A percentile compares a stretch with the other conserved stretches of the same genome.
Conservation (phyloP, 23 tunicate species). For the Styela clava region DNA sequence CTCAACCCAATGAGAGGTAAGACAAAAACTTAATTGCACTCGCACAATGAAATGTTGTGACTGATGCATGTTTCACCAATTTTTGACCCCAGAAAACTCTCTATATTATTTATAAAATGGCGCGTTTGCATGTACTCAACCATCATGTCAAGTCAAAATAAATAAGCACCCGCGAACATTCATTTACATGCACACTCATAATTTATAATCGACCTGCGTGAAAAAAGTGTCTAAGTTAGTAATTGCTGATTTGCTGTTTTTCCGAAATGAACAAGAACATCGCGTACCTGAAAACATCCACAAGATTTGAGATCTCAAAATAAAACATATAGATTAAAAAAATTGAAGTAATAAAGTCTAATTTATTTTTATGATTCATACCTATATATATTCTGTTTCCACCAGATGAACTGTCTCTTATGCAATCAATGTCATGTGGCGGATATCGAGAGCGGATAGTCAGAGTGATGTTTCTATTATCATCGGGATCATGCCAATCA, state of each 20-base stretch:
- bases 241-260: slow-evolving; percentile 11
- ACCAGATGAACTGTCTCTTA: slow-evolving; percentile 47
- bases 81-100: no score
- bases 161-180: no score
- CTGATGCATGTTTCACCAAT: no score
- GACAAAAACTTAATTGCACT: no score
- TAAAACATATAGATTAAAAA: neutral
- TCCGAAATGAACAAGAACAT: neutral
- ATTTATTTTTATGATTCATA: slow-evolving; percentile 10
- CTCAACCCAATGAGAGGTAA: slow-evolving; percentile 41
- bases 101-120: no score
- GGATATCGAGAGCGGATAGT: slow-evolving; percentile 31
- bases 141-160: no score
- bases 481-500: slow-evolving; percentile 74
- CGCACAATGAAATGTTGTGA: no score
- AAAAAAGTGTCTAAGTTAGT: no score
- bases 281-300: neutral
- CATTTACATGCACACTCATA: no score
- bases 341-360: slow-evolving; percentile 33
- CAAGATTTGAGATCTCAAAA: neutral
- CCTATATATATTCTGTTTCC: neutral
- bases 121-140: no score
- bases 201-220: no score
- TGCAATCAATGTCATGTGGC: slow-evolving; percentile 50
- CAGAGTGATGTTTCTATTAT: slow-evolving; percentile 65